Evolutionary conservation across 2,797 vertebrate species (phyloP).

Genomic region (Dryobates pubescens): DNA sequence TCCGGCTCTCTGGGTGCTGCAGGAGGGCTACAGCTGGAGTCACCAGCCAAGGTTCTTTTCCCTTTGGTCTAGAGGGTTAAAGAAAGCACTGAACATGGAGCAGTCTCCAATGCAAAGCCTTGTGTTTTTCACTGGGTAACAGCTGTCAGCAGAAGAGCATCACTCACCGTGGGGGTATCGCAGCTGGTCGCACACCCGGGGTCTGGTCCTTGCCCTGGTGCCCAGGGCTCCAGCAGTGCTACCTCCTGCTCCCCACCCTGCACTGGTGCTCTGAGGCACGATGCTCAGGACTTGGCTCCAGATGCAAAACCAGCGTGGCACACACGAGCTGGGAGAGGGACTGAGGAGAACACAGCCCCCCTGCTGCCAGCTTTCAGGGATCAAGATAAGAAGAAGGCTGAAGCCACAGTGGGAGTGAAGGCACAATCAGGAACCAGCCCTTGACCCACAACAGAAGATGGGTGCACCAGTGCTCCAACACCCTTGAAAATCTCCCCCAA

Average conservation of each 20-base stretch:
- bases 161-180: neutral
- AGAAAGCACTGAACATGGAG: neutral
- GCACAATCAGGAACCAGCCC: conserved; percentile 43
- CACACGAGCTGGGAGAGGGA: neutral
- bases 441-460: neutral
- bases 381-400: neutral
- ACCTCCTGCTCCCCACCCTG: neutral
- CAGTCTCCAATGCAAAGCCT: neutral
- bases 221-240: neutral
- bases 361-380: accelerated
- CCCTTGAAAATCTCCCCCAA: neutral
- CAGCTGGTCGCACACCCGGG: neutral
- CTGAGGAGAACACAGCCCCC: neutral
- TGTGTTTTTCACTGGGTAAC: neutral
- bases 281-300: neutral
- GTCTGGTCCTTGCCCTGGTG: neutral
- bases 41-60: neutral
- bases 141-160: conserved; percentile 34
- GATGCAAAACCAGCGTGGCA: neutral
- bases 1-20: neutral
- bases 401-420: neutral
- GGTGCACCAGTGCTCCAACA: neutral
- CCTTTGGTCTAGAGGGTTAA: neutral
- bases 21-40: neutral
- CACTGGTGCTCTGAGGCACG: neutral